Evolutionary conservation across 2,797 vertebrate genomes (phyloP).

Genomic region (Cephalopachus bancanus): DNA sequence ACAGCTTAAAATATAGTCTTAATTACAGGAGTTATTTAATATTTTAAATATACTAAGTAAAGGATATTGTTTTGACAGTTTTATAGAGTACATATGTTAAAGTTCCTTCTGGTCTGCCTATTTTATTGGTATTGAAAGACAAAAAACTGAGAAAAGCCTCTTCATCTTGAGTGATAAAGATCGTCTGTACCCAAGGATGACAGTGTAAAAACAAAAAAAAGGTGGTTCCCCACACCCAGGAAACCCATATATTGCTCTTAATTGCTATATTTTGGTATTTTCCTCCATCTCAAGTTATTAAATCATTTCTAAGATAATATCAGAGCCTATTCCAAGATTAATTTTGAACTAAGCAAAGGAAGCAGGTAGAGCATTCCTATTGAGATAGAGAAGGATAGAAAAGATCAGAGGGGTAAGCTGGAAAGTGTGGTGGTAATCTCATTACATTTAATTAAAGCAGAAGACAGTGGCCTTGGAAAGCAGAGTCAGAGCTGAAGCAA

Average conservation of each 20-base stretch:
- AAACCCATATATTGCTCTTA: background rate
- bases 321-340: background rate
- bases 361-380: background rate
- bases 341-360: slow-evolving; percentile 17
- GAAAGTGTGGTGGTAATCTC: background rate
- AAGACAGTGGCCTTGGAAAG: background rate
- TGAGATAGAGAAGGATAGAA: background rate
- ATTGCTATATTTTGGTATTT: background rate
- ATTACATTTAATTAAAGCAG: background rate
- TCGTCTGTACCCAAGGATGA: background rate
- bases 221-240: background rate
- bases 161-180: background rate
- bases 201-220: too few relatives aligned
- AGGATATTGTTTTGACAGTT: background rate
- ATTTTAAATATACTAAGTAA: slow-evolving; percentile 22
- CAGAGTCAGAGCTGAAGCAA: background rate
- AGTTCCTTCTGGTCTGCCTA: background rate
- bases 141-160: background rate
- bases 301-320: background rate
- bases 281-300: background rate
- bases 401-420: background rate
- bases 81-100: background rate
- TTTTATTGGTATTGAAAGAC: background rate
- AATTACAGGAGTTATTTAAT: slow-evolving; percentile 10
- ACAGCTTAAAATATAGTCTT: background rate